Evolutionary conservation across 2,888 invertebrate genomes (phyloP), one percentile per base, ranked within the genome.

Genomic region (Orchesella flavescens): DNA sequence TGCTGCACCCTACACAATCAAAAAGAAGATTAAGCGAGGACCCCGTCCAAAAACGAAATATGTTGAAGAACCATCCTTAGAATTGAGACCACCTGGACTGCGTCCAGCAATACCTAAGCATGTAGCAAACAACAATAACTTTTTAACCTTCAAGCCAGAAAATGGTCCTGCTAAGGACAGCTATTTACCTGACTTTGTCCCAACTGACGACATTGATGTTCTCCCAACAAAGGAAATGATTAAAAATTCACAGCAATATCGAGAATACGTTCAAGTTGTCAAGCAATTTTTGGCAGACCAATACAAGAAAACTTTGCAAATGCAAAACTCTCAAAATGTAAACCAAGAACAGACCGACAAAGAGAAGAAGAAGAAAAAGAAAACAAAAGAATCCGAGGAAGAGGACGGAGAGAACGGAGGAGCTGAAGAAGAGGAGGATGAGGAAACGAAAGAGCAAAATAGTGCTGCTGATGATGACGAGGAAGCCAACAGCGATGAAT

Each of bases 1-100:
- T 24, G 78, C 84, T 3, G 74, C 68, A 3, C 84, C 84, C 0
- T 86, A 86, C 71, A 53, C 46, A 44, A 79, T 86, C 19, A 69
- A 59, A 34, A 86, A 83, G 81, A 86, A 86, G 49, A 86, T 84
- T 21, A 83, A 83, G 57, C 83, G 86, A 1, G 86, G 86, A 19
- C 86, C 86, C 2, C 34, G 86, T 10, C 86, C 86, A 19, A 75
- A 84, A 21, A 73, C 75, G 4, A 82, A 84, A 57, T 81, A 81
- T 21, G 59, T 81, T 5, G 84, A 76, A 9, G 66, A 76, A 24
- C 75, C 78, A 5, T 24, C 23, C 12, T 10, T 80, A 15, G 80
- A 82, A 12, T 46, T 86, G 15, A 80, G 49, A 19, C 86, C 86
- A 3, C 86, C 86, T 13, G 86, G 86, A 9, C 69, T 86, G n/a